phyloP scores from a whole-genome alignment of 2,113 vertebrate genomes.

The Stictonetta naevosa region DNA sequence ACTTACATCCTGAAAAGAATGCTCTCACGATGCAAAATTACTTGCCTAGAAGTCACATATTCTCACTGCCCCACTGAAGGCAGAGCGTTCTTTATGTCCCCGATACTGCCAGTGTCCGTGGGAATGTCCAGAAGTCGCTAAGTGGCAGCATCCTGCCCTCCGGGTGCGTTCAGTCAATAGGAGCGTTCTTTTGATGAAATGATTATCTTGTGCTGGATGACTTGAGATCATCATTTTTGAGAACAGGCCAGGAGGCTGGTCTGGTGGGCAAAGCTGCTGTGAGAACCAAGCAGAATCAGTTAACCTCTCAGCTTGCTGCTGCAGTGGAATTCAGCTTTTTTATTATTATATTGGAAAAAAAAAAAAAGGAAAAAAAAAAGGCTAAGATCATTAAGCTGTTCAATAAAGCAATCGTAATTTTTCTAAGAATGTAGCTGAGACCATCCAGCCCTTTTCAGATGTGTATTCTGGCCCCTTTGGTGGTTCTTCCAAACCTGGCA shows the following conservation, averaged over 20 bases:
- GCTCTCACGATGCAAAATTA: not conserved
- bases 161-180: not conserved
- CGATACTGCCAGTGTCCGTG: not conserved
- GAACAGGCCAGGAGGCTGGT: not conserved
- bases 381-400: not conserved
- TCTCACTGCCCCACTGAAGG: not conserved
- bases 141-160: not conserved
- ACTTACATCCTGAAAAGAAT: not conserved
- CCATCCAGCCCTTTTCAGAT: not conserved
- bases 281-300: not conserved
- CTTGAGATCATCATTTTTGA: not conserved
- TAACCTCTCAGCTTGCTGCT: not conserved
- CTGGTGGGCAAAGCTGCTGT: not conserved
- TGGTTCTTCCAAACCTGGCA: constrained; percentile 34
- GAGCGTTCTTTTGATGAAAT: not conserved
- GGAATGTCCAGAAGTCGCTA: not conserved
- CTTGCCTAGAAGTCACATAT: not conserved
- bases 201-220: not conserved
- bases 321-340: not conserved
- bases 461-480: not conserved
- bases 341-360: not conserved
- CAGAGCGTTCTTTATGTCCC: not conserved
- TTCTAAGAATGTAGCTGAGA: not conserved
- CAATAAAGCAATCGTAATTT: not conserved
- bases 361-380: not conserved